Conservation (phyloP, 2,888 invertebrate genomes). For the Drosophila melanocephala region DNA sequence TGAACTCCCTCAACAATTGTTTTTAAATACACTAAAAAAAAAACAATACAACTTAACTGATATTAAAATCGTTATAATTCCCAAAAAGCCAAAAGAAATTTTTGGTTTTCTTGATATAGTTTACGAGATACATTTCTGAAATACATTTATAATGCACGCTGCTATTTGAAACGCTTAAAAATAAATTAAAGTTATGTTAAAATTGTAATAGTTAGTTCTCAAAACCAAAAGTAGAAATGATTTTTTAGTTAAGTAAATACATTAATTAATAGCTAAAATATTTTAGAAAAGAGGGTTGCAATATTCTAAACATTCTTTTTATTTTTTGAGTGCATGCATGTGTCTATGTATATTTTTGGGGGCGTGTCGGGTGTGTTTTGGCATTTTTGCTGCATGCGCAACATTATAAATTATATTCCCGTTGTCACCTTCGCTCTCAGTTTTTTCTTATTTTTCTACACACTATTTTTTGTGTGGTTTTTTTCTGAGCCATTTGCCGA, state of each 20-base stretch:
- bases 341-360: conserved; percentile 43
- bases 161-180: background rate
- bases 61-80: background rate
- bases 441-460: conserved; percentile 31
- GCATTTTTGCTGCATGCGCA: conserved; percentile 74
- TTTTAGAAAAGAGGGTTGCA: background rate
- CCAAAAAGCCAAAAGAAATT: background rate
- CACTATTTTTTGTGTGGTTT: conserved; percentile 10
- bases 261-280: background rate
- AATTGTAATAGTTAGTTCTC: background rate
- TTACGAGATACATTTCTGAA: background rate
- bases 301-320: background rate
- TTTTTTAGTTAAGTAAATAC: background rate
- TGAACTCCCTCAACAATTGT: conserved; percentile 63
- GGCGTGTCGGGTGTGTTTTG: conserved; percentile 71
- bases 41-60: background rate
- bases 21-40: background rate
- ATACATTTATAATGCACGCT: background rate
- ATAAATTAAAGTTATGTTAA: background rate
- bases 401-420: conserved; percentile 77
- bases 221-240: background rate
- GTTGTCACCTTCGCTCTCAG: conserved; percentile 73
- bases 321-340: background rate
- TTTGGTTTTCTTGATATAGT: background rate
- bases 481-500: conserved; percentile 28